Evolutionary conservation across 2,797 vertebrate genomes (phyloP), one percentile per base, ranked within the genome.

Genomic region (Catostomus latipinnis): DNA sequence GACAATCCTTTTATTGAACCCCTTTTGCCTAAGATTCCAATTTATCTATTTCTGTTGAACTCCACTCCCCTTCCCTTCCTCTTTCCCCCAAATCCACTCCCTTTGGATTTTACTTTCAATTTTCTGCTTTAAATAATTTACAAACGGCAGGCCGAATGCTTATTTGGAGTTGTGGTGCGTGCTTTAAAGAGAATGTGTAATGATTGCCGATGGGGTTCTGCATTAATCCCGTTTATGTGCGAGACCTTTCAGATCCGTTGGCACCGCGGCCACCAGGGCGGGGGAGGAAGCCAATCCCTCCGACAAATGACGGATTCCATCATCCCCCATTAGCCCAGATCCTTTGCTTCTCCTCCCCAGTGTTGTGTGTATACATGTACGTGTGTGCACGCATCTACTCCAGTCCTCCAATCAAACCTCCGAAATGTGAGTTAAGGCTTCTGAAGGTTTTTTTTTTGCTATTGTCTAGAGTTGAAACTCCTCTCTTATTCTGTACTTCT

Each of bases 111-210:
- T 68, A 87, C 78, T 86, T 90, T 88, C 90, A 88, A 87, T 88
- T 85, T 87, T 89, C 84, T 85, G 85, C 85, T 90, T 91, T 95
- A 90, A 95, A 94, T 94, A 93, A 95, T 95, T 94, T 92, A 94
- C 90, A 85, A 74, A 88, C 82, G 83, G 91, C 88, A 86, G 88
- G 91, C 89, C 91, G 91, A 93, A 90, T 92, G 88, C 89, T 91
- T 93, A 93, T 94, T 94, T 94, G 92, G 90, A 92, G 91, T 86
- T 92, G 89, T 90, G 89, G 90, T 92, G 67, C 91, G 18, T 74
- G 88, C 89, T 93, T 93, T 93, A 94, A 94, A 94, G 92, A 92
- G 93, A 94, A 94, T 94, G 88, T 87, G 87, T 95, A 94, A 95
- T 94, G 92, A 93, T 92, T 85, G 93, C 93, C 93, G 86, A 92